A percentile compares a stretch with the other conserved stretches of the same genome.
phyloP scores from a whole-genome alignment of 2,797 vertebrate genomes.

The Cirrhinus molitorella region DNA sequence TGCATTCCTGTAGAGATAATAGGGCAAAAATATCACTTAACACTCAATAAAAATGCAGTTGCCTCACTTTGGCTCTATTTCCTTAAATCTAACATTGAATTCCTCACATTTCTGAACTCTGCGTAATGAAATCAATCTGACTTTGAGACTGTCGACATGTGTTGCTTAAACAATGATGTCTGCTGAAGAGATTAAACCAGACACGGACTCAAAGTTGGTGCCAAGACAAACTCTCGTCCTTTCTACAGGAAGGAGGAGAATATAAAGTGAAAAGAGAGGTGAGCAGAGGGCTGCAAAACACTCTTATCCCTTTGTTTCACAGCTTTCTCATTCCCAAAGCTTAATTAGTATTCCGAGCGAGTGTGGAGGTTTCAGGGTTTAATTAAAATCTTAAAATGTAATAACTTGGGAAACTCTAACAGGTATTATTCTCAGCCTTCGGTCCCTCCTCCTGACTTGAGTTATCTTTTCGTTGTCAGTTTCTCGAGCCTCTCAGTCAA shows the following conservation, averaged over 20 bases:
- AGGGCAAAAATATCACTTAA: not conserved
- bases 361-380: conserved; percentile 67
- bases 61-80: not conserved
- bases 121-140: conserved; percentile 23
- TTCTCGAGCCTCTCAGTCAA: conserved; percentile 54
- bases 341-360: conserved; percentile 74
- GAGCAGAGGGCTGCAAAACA: not conserved
- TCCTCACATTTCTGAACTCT: conserved; percentile 3
- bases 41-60: not conserved
- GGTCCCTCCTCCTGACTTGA: conserved; percentile 66
- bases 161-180: conserved; percentile 27
- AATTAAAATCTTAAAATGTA: conserved; percentile 78
- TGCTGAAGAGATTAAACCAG: conserved; percentile 50
- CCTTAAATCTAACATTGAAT: conserved; percentile 21
- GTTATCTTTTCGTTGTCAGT: conserved; percentile 57
- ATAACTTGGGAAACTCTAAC: conserved; percentile 72
- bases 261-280: not conserved
- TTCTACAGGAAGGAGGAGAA: conserved; percentile 19
- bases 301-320: conserved; percentile 63
- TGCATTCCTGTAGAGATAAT: not conserved
- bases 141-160: not conserved
- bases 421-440: conserved; percentile 64
- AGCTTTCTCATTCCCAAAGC: conserved; percentile 72
- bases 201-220: conserved; percentile 7
- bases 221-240: conserved; percentile 43